Conservation (phyloP, 30 jellyfish, hydroid and myxozoan genomes). For the Chrysaora quinquecirrha region DNA sequence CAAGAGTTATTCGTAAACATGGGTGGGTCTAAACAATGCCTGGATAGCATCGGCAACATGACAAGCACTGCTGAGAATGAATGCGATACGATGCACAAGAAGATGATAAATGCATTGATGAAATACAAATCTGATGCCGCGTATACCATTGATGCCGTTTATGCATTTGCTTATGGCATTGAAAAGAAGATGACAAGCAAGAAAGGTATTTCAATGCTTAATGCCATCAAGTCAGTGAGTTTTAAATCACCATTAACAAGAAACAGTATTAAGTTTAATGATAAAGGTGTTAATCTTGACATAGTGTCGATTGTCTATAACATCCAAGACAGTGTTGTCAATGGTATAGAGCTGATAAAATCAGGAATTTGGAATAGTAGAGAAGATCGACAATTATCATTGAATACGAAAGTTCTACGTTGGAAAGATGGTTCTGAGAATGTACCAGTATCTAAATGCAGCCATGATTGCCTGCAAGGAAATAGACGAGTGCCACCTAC, state of each 20-base stretch:
- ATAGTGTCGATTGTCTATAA: constrained; percentile 53
- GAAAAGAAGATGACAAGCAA: constrained; percentile 13
- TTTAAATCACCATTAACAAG: constrained; percentile 57
- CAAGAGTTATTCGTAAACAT: constrained; percentile 25
- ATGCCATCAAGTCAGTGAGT: constrained; percentile 39
- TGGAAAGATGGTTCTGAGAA: constrained; percentile 77
- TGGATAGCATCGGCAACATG: background rate
- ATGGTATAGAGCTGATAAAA: constrained; percentile 3
- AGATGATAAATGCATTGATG: constrained; percentile 14
- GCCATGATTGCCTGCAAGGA: constrained; percentile 75
- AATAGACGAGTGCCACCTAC: constrained; percentile 25
- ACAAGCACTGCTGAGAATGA: background rate
- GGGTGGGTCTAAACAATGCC: constrained; percentile 56
- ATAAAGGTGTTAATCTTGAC: constrained; percentile 36
- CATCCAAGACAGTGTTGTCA: constrained; percentile 39
- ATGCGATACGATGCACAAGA: constrained; percentile 41
- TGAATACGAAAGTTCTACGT: constrained; percentile 49
- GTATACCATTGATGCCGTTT: constrained; percentile 80
- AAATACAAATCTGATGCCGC: constrained; percentile 41
- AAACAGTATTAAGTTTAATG: constrained; percentile 33
- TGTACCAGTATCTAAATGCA: constrained; percentile 78
- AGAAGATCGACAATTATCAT: constrained; percentile 19
- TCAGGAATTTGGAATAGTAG: constrained; percentile 53
- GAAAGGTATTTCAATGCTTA: background rate
- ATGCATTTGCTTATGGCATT: constrained; percentile 31